Evolutionary conservation across 30 jellyfish, hydroid and myxozoan genomes (phyloP), one percentile per base, ranked within the genome.

Genomic region (Rhopilema esculentum): DNA sequence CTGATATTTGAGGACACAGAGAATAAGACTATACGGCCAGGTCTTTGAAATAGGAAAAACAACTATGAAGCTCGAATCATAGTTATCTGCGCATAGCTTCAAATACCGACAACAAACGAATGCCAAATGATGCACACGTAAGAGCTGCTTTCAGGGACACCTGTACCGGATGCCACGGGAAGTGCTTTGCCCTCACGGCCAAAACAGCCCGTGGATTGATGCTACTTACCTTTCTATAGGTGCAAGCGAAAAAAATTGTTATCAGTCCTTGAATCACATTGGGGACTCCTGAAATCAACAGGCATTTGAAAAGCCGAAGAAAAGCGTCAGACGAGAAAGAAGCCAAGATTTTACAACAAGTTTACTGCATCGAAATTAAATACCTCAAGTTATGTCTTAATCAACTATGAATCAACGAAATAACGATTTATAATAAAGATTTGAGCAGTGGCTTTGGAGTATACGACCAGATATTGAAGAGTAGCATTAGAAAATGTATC

Each of bases 351-450:
- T 66, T 23, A 29, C 29, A 66, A 66, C 77, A 66, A 66, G 1
- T 66, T 66, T 19, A 66, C 23, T 23, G 29, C 29, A 16, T 66
- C 40, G 30, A 29, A 23, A 33, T 78, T 78, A 62, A 78, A 78
- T 77, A 77, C 76, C 88, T 78, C 79, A 78, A 61, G 31, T 75
- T 52, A 78, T 57, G 88, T 78, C 68, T 66, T 69, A 69, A 78
- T 78, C 66, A 78, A 31, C 79, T 65, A 50, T 22, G 69, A 61
- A 62, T 29, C 79, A 78, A 57, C 29, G 64, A 30, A 52, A 20
- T 2, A 24, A 48, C 85, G 50, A 20, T 33, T 57, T 40, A 2
- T 40, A 40, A 12, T 2, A 40, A 40, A 40, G 12, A 40, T 40
- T 40, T 40, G 57, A 40, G 57, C 6, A 12, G 57, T 40, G 12